Percentiles rank a stretch among this genome's conserved stretches.
Conservation (phyloP, 2,888 invertebrate species). For the Litoditis marina region DNA sequence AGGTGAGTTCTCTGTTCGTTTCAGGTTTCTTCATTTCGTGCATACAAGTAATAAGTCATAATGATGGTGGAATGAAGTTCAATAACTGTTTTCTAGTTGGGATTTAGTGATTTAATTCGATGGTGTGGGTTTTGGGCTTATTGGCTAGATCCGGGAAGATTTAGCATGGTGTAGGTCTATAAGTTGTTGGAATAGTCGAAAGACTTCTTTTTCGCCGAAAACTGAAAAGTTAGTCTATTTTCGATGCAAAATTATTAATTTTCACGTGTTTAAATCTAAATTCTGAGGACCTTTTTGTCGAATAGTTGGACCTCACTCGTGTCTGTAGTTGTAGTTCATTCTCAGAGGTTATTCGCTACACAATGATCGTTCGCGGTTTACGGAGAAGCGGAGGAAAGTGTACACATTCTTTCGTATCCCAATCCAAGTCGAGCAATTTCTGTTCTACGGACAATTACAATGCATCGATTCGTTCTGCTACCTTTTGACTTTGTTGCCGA, state of each 20-base stretch:
- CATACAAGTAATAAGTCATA: not conserved
- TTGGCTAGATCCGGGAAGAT: too few species aligned
- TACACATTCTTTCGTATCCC: slow-evolving; percentile 93
- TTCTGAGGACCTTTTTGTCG: too few species aligned
- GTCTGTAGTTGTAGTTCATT: too few species aligned
- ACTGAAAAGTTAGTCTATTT: too few species aligned
- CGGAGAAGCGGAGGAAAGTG: slow-evolving; percentile 82
- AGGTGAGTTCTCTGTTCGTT: slow-evolving; percentile 24
- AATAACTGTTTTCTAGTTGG: too few species aligned
- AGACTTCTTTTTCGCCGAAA: too few species aligned
- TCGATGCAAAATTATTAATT: too few species aligned
- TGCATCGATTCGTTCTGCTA: slow-evolving; percentile 96
- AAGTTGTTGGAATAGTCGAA: too few species aligned
- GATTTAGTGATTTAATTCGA: too few species aligned
- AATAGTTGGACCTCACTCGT: too few species aligned
- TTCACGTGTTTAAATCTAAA: too few species aligned
- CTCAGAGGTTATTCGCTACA: slow-evolving; percentile 80
- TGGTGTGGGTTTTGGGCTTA: too few species aligned
- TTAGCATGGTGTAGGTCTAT: not conserved
- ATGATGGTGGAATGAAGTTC: not conserved
- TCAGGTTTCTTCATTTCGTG: not conserved
- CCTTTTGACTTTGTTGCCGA: slow-evolving; percentile 92
- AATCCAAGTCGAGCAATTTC: slow-evolving; percentile 77
- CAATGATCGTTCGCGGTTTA: slow-evolving; percentile 89
- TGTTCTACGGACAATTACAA: slow-evolving; percentile 85